Percentiles rank a stretch among this genome's conserved stretches.
Evolutionary conservation across 2,113 vertebrate genomes (phyloP).

Genomic region (Phyllostomus hastatus): DNA sequence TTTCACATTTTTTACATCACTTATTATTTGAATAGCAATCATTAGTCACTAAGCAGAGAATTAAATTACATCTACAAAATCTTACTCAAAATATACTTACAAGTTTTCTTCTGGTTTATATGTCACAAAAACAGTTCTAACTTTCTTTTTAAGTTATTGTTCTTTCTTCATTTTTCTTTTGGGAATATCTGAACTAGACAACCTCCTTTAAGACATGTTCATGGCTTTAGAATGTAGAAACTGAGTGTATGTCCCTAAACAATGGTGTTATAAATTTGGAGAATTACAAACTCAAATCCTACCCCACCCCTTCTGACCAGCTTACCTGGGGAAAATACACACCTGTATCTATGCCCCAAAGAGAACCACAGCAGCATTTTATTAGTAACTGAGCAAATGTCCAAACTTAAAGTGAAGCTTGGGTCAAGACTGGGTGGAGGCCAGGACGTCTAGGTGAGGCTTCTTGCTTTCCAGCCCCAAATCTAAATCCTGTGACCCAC

Average conservation of each 20-base stretch:
- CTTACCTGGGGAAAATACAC: background rate
- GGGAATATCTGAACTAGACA: slow-evolving; percentile 30
- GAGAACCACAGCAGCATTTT: background rate
- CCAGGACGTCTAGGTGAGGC: background rate
- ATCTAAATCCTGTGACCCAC: background rate
- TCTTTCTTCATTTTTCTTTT: slow-evolving; percentile 41
- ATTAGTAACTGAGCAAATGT: background rate
- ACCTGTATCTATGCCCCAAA: background rate
- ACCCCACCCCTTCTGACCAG: background rate
- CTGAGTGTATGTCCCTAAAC: background rate
- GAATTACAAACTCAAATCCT: slow-evolving; percentile 3
- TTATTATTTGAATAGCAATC: slow-evolving; percentile 1
- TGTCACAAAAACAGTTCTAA: slow-evolving; percentile 46
- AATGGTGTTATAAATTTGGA: background rate
- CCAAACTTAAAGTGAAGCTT: slow-evolving; percentile 7
- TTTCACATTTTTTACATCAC: slow-evolving; percentile 13
- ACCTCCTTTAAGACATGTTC: background rate
- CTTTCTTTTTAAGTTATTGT: slow-evolving; percentile 45
- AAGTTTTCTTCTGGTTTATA: background rate
- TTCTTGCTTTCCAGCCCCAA: background rate
- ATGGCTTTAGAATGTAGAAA: slow-evolving; percentile 41
- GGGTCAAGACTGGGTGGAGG: background rate
- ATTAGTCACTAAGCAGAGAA: background rate
- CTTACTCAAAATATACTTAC: slow-evolving; percentile 33
- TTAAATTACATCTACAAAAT: slow-evolving; percentile 25